Evolutionary conservation across 1,140 invertebrate genomes (phyloP), one percentile per base, ranked within the genome.

Genomic region (Temnothorax longispinosus): DNA sequence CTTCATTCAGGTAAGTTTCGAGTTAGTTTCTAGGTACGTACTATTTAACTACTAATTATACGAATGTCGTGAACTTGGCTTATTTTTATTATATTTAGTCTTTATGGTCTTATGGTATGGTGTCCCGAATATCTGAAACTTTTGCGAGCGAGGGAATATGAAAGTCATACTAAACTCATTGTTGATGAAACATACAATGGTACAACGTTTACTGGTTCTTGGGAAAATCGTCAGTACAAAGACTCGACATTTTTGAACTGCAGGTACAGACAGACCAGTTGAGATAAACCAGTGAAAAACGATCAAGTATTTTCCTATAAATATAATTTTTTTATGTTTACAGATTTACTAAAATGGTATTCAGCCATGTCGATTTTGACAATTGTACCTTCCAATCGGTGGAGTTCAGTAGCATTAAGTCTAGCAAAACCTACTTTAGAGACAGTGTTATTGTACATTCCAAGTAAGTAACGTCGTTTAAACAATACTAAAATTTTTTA

Each of bases 291-390:
- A 21, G 1, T 58, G n/a, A 11, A 52, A 50, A 64, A 2, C 5
- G 13, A 4, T 8, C 7, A 32, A 52, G 5, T 52, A 15, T 65
- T n/a, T 93, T 94, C 52, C 18, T 6, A 54, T 54, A 60, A 50
- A 35, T 52, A 87, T 75, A 54, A 60, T 87, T 74, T 64, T 88
- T 35, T 21, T 47, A 72, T 82, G 13, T 74, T 92, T 94, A 92
- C 64, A 95, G 94, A 78, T 96, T 96, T 88, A 95, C 91, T 75
- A 95, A 96, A 86, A 93, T 96, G 84, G 93, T 95, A 87, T 93
- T 96, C 41, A 96, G 94, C 82, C 96, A 96, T 78, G 95, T 96
- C 21, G 93, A 95, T 75, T 96, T 96, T 90, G 91, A 95, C 77
- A 96, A 96, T 90, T 96, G 96, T 90, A 94, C 94, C 18, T 95